Conservation (phyloP, 2,888 invertebrate genomes). For the Euphydryas editha region DNA sequence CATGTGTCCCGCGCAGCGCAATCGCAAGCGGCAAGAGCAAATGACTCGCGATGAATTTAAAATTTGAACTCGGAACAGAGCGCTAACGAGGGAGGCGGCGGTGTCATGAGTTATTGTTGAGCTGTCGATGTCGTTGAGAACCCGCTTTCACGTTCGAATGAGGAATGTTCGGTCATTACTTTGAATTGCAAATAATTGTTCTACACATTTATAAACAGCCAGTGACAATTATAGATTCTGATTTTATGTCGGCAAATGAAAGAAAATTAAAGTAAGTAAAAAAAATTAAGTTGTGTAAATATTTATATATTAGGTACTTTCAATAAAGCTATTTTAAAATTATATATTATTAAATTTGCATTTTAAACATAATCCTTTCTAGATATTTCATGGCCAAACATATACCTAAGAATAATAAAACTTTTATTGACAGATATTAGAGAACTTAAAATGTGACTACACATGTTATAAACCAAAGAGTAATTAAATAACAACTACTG, state of each 20-base stretch:
- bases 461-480: neutral
- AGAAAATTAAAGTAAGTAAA: neutral
- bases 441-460: neutral
- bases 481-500: neutral
- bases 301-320: too few species aligned
- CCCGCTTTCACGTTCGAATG: conserved; percentile 26
- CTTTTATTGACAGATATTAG: neutral
- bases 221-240: conserved; percentile 4
- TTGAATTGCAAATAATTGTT: conserved; percentile 18
- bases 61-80: conserved; percentile 70
- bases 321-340: too few species aligned
- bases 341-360: too few species aligned
- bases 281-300: too few species aligned
- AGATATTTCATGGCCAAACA: neutral
- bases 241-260: neutral
- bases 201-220: conserved; percentile 6
- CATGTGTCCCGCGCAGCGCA: conserved; percentile 78
- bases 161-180: conserved; percentile 23
- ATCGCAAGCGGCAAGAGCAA: conserved; percentile 72
- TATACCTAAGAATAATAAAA: neutral
- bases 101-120: conserved; percentile 65
- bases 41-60: conserved; percentile 83
- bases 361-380: too few species aligned
- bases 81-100: conserved; percentile 77
- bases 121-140: conserved; percentile 43